phyloP scores from a whole-genome alignment of 2,113 vertebrate genomes.

The Sterna hirundo region DNA sequence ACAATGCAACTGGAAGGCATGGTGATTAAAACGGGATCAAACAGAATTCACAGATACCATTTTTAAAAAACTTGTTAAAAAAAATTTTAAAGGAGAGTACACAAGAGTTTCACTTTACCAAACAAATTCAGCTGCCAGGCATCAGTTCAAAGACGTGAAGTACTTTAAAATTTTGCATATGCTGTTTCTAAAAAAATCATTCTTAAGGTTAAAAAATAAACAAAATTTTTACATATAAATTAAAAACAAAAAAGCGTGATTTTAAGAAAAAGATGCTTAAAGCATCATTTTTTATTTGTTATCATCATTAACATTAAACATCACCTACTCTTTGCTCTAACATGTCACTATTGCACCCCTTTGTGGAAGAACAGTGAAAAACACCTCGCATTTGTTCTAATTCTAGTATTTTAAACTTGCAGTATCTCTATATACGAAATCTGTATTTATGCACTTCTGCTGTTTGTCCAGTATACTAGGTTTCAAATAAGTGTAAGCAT shows the following conservation, averaged over 20 bases:
- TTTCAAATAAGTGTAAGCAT: not conserved
- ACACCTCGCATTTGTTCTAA: not conserved
- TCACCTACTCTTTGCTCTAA: not conserved
- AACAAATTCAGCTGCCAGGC: not conserved
- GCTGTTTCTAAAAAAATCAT: not conserved
- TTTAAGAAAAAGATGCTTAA: not conserved
- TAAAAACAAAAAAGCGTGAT: not conserved
- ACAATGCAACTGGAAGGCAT: not conserved
- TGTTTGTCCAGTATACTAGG: not conserved
- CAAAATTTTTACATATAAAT: not conserved
- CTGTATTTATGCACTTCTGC: not conserved
- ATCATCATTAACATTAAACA: not conserved
- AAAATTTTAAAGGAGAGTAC: not conserved
- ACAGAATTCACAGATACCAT: not conserved
- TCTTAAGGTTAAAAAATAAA: not conserved
- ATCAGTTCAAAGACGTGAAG: not conserved
- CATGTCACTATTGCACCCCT: not conserved
- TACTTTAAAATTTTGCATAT: not conserved
- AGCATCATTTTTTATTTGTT: not conserved
- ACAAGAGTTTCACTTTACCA: not conserved
- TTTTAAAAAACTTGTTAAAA: not conserved
- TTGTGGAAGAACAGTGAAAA: constrained; percentile 29
- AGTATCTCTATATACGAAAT: not conserved
- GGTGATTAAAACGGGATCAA: not conserved
- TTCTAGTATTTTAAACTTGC: not conserved